These are phyloP conservation scores for Chrysolina oricalcia DNA, from an alignment of 2,888 invertebrate genomes.

Conservation along the genomic window DNA sequence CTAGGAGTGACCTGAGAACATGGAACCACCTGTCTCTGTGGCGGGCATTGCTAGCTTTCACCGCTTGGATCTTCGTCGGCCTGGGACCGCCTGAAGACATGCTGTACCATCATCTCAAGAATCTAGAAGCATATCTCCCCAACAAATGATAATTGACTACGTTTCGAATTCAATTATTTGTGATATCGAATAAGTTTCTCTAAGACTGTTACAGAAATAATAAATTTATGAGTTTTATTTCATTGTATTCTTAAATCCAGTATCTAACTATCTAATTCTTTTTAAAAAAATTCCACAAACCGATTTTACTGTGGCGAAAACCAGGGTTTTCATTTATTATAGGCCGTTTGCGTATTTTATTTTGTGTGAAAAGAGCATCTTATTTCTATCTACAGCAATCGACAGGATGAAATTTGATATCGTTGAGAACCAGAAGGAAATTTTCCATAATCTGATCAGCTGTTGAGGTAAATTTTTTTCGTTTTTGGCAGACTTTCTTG, in stretches of 20 bases:
- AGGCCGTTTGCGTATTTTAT: too few species aligned
- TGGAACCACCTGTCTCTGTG: slow-evolving; percentile 79
- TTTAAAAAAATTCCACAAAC: too few species aligned
- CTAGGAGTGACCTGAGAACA: slow-evolving; percentile 74
- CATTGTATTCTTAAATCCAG: neutral
- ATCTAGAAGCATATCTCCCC: slow-evolving; percentile 66
- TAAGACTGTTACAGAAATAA: slow-evolving; percentile 43
- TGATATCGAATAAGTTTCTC: slow-evolving; percentile 35
- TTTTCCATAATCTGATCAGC: too few species aligned
- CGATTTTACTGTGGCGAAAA: too few species aligned
- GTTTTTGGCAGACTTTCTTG: too few species aligned
- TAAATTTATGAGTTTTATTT: slow-evolving; percentile 31
- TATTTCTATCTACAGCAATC: too few species aligned
- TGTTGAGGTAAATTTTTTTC: too few species aligned
- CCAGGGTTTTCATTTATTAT: too few species aligned
- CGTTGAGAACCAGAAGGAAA: too few species aligned
- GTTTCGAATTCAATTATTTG: slow-evolving; percentile 37
- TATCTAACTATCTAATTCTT: too few species aligned
- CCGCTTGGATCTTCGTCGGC: slow-evolving; percentile 76
- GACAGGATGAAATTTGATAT: too few species aligned
- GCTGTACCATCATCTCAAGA: slow-evolving; percentile 73
- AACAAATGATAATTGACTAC: slow-evolving; percentile 57
- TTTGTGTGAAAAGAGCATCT: too few species aligned
- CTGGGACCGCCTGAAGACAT: slow-evolving; percentile 74
- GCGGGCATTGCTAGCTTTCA: slow-evolving; percentile 76